Evolutionary conservation across 2,113 vertebrate species (phyloP).

Genomic region (Mola mola): DNA sequence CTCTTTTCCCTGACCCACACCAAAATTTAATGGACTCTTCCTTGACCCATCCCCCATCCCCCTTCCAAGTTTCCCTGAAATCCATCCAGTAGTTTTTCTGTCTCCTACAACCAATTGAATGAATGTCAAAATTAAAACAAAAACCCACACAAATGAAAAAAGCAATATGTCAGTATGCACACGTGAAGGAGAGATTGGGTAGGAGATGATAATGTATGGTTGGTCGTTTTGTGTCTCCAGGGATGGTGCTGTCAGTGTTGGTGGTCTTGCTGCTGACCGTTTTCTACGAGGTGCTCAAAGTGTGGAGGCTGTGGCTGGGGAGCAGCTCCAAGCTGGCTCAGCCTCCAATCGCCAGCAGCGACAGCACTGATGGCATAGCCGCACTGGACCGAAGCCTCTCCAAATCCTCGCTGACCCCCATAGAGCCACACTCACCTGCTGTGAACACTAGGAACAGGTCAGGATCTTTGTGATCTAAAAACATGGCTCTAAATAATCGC

Average conservation of each 20-base stretch:
- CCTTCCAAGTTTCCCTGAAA: no score
- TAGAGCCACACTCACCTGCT: not conserved
- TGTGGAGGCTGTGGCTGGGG: conserved; percentile 83
- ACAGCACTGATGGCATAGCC: conserved; percentile 47
- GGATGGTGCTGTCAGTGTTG: conserved; percentile 88
- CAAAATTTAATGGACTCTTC: no score
- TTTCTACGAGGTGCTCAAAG: conserved; percentile 90
- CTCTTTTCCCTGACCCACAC: no score
- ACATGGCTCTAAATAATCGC: no score
- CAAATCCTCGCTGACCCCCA: conserved; percentile 63
- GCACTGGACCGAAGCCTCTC: conserved; percentile 61
- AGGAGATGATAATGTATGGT: no score
- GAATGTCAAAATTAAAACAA: no score
- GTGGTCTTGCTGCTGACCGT: conserved; percentile 88
- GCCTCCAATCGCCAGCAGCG: conserved; percentile 29
- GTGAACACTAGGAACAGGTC: conserved; percentile 51
- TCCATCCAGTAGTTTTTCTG: no score
- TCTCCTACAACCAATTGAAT: no score
- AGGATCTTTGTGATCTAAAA: not conserved
- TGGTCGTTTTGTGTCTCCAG: conserved; percentile 65
- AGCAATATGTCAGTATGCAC: no score
- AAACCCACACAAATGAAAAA: no score
- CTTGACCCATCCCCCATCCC: no score
- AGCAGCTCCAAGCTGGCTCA: conserved; percentile 32
- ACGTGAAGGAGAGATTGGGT: no score